These are phyloP conservation scores for Neodon shergylaensis DNA, from an alignment of 2,113 vertebrate species.

Conservation along the genomic window DNA sequence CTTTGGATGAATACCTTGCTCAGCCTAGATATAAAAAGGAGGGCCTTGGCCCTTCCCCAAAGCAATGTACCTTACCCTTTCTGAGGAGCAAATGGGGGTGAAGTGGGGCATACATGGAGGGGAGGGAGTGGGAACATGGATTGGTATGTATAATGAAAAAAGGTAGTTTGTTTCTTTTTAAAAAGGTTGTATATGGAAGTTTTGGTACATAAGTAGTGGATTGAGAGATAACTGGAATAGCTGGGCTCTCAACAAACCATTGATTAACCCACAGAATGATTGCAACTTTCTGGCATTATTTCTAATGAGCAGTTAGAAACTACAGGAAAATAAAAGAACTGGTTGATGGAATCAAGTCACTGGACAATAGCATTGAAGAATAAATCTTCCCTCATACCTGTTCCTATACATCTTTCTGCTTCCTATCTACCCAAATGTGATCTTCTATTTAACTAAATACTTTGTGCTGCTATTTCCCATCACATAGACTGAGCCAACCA, in stretches of 20 bases:
- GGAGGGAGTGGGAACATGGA: too few species aligned
- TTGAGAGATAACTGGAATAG: not conserved
- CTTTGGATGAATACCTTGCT: too few species aligned
- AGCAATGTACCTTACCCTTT: too few species aligned
- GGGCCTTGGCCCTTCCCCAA: too few species aligned
- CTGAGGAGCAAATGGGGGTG: too few species aligned
- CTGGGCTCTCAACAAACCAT: not conserved
- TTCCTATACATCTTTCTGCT: not conserved
- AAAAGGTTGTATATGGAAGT: not conserved
- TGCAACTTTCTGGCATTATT: not conserved
- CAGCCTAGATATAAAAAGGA: too few species aligned
- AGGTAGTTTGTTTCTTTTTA: too few species aligned
- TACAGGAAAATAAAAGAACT: not conserved
- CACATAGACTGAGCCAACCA: not conserved
- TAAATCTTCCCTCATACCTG: not conserved
- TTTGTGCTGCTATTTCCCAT: not conserved
- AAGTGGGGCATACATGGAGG: too few species aligned
- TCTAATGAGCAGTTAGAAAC: not conserved
- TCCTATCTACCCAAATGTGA: not conserved
- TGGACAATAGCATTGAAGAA: not conserved
- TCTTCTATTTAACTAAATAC: not conserved
- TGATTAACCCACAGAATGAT: not conserved
- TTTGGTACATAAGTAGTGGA: not conserved
- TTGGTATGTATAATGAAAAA: too few species aligned
- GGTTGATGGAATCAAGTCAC: not conserved